Percentiles rank a stretch among this genome's conserved stretches.
phyloP scores from a whole-genome alignment of 1,140 invertebrate species.

The Polypedilum pembai region DNA sequence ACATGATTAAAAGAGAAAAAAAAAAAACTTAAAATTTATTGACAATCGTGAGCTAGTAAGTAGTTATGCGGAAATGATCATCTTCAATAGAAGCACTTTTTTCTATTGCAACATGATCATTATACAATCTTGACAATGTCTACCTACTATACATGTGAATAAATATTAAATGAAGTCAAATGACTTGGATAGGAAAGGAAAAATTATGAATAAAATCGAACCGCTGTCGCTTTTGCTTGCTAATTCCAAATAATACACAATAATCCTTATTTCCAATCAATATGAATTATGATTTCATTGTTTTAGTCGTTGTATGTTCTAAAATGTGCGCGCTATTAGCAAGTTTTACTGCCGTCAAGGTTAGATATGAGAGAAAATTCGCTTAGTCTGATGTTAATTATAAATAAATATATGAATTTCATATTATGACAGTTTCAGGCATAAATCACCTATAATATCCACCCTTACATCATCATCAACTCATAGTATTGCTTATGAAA shows the following conservation, averaged over 20 bases:
- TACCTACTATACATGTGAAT: no score
- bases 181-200: no score
- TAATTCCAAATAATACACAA: not conserved
- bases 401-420: not conserved
- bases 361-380: not conserved
- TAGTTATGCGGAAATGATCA: no score
- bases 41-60: no score
- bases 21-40: no score
- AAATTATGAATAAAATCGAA: no score
- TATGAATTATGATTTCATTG: not conserved
- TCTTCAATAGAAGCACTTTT: no score
- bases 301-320: not conserved
- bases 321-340: not conserved
- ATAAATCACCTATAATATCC: constrained; percentile 24
- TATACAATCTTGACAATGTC: no score
- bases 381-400: constrained; percentile 7
- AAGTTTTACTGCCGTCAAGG: not conserved
- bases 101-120: no score
- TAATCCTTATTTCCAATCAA: not conserved
- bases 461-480: constrained; percentile 11
- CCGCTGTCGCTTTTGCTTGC: no score
- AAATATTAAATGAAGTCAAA: no score
- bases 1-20: no score
- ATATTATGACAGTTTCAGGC: constrained; percentile 20
- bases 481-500: not conserved